phyloP scores from a whole-genome alignment of 2,113 vertebrate genomes.

The Stegostoma tigrinum region DNA sequence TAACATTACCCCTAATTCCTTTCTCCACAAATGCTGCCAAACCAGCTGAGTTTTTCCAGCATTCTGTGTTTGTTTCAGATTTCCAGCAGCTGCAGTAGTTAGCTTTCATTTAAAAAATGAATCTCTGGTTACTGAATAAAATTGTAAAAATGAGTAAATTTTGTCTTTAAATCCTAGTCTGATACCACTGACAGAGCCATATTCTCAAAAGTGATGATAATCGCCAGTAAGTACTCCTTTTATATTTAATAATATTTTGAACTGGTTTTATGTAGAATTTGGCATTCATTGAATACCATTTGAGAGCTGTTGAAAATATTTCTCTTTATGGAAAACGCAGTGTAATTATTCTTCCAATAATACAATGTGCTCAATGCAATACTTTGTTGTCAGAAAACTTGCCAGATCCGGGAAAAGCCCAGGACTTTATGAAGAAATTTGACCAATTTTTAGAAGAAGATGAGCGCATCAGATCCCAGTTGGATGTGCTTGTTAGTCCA shows the following conservation, averaged over 20 bases:
- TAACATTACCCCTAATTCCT: too few species aligned
- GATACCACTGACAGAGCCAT: slow-evolving; percentile 90
- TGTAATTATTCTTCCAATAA: background rate
- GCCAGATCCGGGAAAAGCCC: slow-evolving; percentile 93
- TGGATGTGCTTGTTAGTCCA: slow-evolving; percentile 72
- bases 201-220: slow-evolving; percentile 97
- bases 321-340: background rate
- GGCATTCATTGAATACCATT: background rate
- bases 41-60: too few species aligned
- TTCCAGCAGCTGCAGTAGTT: too few species aligned
- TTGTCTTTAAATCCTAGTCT: slow-evolving; percentile 64
- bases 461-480: slow-evolving; percentile 78
- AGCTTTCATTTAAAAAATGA: background rate
- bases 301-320: background rate
- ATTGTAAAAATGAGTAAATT: background rate
- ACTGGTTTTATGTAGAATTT: background rate
- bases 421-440: slow-evolving; percentile 98
- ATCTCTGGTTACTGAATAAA: background rate
- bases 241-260: background rate
- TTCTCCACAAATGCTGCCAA: too few species aligned
- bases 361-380: slow-evolving; percentile 26
- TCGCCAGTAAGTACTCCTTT: slow-evolving; percentile 76
- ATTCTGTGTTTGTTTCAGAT: too few species aligned
- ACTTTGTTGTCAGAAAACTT: slow-evolving; percentile 71
- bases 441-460: slow-evolving; percentile 95